Evolutionary conservation across 2,113 vertebrate species (phyloP), one percentile per base, ranked within the genome.

Genomic region (Cololabis saira): DNA sequence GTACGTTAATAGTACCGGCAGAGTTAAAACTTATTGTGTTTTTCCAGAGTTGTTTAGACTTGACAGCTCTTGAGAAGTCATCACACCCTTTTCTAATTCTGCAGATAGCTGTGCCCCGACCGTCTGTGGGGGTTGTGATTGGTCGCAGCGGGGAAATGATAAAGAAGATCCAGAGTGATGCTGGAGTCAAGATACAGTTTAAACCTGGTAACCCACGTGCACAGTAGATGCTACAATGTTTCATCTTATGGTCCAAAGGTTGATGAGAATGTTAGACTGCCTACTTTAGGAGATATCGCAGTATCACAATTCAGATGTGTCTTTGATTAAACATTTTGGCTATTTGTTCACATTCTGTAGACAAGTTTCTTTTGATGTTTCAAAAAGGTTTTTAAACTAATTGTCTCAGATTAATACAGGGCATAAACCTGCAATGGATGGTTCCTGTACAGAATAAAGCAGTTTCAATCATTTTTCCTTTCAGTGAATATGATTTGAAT

Each of bases 131-230:
- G 0, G 96, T 97, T 16, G 95, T 97, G 33, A 97, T 97, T 15
- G 96, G 96, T 17, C 93, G 95, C 16, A 97, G 75, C 7, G 96
- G 96, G 6, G 96, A 98, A 71, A 98, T 98, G 96, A 98, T 98
- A 51, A 97, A 98, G 85, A 98, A 98, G 85, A 97, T 97, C 66
- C 96, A 98, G 92, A 96, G 93, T 0, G 96, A 97, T 0, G 95
- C 96, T 0, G 96, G 96, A 0, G 96, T 97, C 43, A 93, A 95
- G 82, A 98, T 97, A 84, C 96, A 98, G 90, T 98, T 98, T 80
- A 97, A 98, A 82, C 96, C 96, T 89, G 96, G 96, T 96, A 51
- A 62, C 21, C 10, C 10, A 11, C 33, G 10, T 37, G 33, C 6
- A 37, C 33, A 37, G 6, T 37, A 1, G 33, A 37, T 37, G 33